Percentiles rank a stretch among this genome's conserved stretches.
Conservation (phyloP, 2,888 invertebrate species). For the Cantharis nigra region DNA sequence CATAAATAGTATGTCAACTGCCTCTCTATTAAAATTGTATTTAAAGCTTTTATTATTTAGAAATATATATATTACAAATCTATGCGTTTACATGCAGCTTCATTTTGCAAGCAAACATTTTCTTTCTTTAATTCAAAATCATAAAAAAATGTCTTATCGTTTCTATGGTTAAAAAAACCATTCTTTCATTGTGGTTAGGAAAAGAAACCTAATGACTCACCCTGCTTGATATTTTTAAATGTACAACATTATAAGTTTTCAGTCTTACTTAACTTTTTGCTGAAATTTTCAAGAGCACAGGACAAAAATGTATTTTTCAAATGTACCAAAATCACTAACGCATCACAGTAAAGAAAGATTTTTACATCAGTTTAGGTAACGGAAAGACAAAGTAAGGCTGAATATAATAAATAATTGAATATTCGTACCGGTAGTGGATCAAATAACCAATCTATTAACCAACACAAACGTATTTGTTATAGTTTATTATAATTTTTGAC, state of each 20-base stretch:
- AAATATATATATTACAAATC: too few relatives aligned
- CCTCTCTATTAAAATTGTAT: too few relatives aligned
- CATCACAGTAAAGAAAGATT: neutral
- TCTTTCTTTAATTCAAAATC: too few relatives aligned
- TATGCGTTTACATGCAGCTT: too few relatives aligned
- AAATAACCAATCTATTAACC: neutral
- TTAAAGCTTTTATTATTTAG: too few relatives aligned
- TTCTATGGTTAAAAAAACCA: neutral
- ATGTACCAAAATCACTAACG: neutral
- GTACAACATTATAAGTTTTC: neutral
- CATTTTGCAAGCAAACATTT: too few relatives aligned
- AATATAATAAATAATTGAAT: neutral
- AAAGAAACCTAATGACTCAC: neutral
- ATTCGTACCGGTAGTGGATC: neutral
- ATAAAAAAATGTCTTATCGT: too few relatives aligned
- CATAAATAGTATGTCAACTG: too few relatives aligned
- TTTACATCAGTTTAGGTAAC: neutral
- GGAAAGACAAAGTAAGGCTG: neutral
- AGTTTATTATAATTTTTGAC: neutral
- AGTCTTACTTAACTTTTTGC: neutral
- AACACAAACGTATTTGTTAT: neutral
- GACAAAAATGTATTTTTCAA: neutral
- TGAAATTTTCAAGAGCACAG: neutral
- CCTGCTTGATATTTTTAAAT: neutral
- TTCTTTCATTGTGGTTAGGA: neutral